phyloP scores from a whole-genome alignment of 2,797 vertebrate species.

The Pangasius djambal region DNA sequence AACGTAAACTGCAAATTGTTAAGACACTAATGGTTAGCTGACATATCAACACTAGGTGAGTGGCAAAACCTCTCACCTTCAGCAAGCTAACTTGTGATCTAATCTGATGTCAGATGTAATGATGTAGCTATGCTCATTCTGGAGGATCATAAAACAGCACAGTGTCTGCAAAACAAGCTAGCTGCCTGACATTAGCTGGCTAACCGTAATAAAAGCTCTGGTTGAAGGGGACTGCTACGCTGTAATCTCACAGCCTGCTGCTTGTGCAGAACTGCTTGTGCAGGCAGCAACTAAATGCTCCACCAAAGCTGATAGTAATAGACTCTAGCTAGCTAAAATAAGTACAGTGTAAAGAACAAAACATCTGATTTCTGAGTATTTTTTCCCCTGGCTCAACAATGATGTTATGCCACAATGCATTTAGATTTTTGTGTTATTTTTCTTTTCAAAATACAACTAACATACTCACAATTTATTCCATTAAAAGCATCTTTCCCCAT shows the following conservation, averaged over 20 bases:
- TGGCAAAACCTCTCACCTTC: background rate
- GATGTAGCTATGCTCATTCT: background rate
- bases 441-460: background rate
- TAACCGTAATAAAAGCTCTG: background rate
- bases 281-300: background rate
- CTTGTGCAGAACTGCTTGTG: background rate
- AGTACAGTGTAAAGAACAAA: background rate
- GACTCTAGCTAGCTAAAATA: background rate
- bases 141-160: background rate
- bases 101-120: background rate
- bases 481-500: background rate
- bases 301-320: background rate
- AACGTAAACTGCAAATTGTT: background rate
- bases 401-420: background rate
- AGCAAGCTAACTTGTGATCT: background rate
- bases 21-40: background rate
- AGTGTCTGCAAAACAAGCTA: background rate
- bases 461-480: background rate
- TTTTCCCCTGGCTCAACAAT: background rate
- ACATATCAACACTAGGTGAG: background rate
- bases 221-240: background rate
- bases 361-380: background rate
- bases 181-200: background rate
- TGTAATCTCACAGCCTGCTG: background rate
- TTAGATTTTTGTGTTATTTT: background rate